Base-by-base conservation (phyloP, 2,113 vertebrate species). In the Entomyzon cyanotis region DNA sequence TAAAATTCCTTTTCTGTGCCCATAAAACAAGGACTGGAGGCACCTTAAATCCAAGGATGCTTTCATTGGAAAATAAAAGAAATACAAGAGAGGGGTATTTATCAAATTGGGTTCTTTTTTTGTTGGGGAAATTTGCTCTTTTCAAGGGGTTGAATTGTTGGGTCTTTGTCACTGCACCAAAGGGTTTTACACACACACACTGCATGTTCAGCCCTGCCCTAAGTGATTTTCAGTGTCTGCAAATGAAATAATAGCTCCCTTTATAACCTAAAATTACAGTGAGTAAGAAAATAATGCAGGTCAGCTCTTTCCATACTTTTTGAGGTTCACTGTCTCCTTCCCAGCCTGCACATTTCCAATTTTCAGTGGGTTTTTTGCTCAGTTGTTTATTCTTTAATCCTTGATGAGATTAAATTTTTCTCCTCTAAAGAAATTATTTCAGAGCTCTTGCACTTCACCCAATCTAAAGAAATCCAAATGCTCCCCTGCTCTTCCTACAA, bases 181-280 rank as follows among this genome's bases (percentile, higher is more conserved):
- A 55, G 42, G 25, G 46, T 16, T 77, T 47, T 30, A 53, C 22
- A 77, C 15, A 30, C 24, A 30, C 24, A 4, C 15, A 46, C 44
- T 0, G 8, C 2, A 1, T 7, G 19, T 63, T 41, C 55, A 44
- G 27, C 18, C 73, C 19, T 10, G 4, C 4, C 50, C 68, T 20
- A n/a, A 87, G 12, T 22, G 60, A 55, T 37, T 87, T 58, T 31
- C 81, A 75, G 12, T 67, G 56, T 44, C 62, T 85, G 22, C 13
- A 82, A 78, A 67, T 75, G 30, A 82, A 87, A 30, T 35, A 70
- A 53, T 9, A 56, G 39, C 41, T 84, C 33, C 44, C 21, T 87
- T 80, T 47, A 41, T 39, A 49, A 78, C 6, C 49, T 56, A 37
- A 86, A 83, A 50, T 56, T 31, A 56, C 27, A 50, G 58, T 15